Conservation (phyloP, 1,140 invertebrate species). For the Euwallacea fornicatus region DNA sequence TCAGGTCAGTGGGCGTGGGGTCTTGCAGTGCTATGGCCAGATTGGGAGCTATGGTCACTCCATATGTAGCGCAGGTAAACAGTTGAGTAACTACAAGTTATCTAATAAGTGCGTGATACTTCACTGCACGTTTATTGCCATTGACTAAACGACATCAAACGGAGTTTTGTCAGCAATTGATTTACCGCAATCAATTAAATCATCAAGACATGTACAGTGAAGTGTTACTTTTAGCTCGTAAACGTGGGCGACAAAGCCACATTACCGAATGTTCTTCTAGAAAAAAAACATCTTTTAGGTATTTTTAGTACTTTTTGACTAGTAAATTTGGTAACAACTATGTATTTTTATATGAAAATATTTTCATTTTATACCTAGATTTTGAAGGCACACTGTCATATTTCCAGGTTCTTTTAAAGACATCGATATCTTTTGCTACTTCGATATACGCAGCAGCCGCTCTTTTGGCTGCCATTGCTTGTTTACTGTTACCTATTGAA, state of each 20-base stretch:
- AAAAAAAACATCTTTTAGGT: too few relatives aligned
- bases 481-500: conserved; percentile 77
- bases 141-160: too few relatives aligned
- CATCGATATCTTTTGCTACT: conserved; percentile 71
- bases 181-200: too few relatives aligned
- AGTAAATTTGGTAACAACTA: too few relatives aligned
- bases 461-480: conserved; percentile 70
- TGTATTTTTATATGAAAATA: background rate
- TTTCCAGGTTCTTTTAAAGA: conserved; percentile 67
- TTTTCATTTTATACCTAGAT: too few relatives aligned
- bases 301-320: too few relatives aligned
- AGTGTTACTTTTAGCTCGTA: too few relatives aligned
- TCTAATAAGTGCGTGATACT: background rate
- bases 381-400: too few relatives aligned
- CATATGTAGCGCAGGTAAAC: conserved; percentile 88
- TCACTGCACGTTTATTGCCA: background rate
- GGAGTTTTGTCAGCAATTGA: too few relatives aligned
- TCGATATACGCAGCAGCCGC: conserved; percentile 74
- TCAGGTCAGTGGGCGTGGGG: conserved; percentile 84
- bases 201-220: too few relatives aligned
- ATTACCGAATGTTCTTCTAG: too few relatives aligned
- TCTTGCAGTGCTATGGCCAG: conserved; percentile 88
- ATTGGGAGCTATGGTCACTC: conserved; percentile 89
- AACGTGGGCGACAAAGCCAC: too few relatives aligned
- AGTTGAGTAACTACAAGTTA: background rate